Evolutionary conservation across 2,797 vertebrate species (phyloP), one percentile per base, ranked within the genome.

Genomic region (Anisognathus igniventris): DNA sequence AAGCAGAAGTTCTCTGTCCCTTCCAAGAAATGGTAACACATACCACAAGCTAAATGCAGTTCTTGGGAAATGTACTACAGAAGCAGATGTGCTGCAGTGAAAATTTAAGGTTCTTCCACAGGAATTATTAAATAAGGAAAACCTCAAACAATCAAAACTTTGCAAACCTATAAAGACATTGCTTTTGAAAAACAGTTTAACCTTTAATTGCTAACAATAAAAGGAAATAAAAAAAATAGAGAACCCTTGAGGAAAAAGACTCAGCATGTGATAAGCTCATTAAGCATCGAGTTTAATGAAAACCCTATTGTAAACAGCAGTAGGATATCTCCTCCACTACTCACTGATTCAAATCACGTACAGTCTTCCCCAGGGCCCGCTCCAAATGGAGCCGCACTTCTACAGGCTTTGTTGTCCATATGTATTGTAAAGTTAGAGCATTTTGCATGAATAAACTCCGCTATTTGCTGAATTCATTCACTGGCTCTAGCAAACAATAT

Each of bases 141-240:
- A 71, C 70, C 86, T 95, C 85, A 96, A 95, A 83, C 0, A 35
- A 92, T 57, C 79, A 83, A 61, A 74, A 91, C 61, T 47, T 58
- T 27, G n/a, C 82, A 66, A 80, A 76, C 31, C 62, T 44, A 70
- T 66, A 75, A 88, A 96, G 73, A 84, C 53, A 66, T 0, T 44
- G 27, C 62, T 78, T 89, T 78, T 73, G 83, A 93, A 92, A 88
- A 82, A 81, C 87, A 89, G 68, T 80, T 93, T 96, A 97, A 94
- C 85, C 91, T 88, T 89, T 83, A 94, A 93, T 80, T 94, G 70
- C 75, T 93, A 86, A 81, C 92, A 95, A 93, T 68, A 85, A 90
- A 86, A 89, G 94, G 95, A 95, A 95, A 96, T 84, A n/a, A 84
- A 96, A 95, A 95, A 95, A 85, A 91, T 65, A 92, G n/a, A 95